Evolutionary conservation across 2,888 invertebrate genomes (phyloP).

Genomic region (Zootermopsis nevadensis): DNA sequence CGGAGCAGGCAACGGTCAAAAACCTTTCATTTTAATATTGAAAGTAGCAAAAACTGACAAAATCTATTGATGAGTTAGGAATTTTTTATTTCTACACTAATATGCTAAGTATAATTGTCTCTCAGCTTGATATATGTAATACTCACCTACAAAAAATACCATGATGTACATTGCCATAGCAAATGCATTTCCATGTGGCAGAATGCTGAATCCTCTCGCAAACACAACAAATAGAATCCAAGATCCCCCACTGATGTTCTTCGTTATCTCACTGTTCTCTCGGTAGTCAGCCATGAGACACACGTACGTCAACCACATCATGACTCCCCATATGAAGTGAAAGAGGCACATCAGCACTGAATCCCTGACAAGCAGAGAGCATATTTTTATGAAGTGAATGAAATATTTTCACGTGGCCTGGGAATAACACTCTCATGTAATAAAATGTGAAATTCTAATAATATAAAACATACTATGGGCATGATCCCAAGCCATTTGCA

Average conservation of each 20-base stretch:
- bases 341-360: not conserved
- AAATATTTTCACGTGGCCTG: not conserved
- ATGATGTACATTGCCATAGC: constrained; percentile 26
- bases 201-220: constrained; percentile 17
- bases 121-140: not conserved
- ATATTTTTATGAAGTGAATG: not conserved
- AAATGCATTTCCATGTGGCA: constrained; percentile 31
- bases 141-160: constrained; percentile 32
- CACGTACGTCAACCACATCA: constrained; percentile 32
- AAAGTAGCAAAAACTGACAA: not conserved
- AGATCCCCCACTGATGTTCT: constrained; percentile 8
- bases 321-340: constrained; percentile 36
- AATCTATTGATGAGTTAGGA: not conserved
- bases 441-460: too few relatives aligned
- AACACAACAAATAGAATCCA: constrained; percentile 32
- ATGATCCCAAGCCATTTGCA: too few relatives aligned
- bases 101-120: not conserved
- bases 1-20: too few relatives aligned
- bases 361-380: constrained; percentile 18
- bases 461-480: too few relatives aligned
- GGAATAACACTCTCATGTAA: too few relatives aligned
- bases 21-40: not conserved
- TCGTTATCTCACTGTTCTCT: not conserved
- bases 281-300: constrained; percentile 28
- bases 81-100: not conserved